These are phyloP conservation scores for Arge pagana DNA, from an alignment of 2,888 invertebrate genomes.

Conservation along the genomic window DNA sequence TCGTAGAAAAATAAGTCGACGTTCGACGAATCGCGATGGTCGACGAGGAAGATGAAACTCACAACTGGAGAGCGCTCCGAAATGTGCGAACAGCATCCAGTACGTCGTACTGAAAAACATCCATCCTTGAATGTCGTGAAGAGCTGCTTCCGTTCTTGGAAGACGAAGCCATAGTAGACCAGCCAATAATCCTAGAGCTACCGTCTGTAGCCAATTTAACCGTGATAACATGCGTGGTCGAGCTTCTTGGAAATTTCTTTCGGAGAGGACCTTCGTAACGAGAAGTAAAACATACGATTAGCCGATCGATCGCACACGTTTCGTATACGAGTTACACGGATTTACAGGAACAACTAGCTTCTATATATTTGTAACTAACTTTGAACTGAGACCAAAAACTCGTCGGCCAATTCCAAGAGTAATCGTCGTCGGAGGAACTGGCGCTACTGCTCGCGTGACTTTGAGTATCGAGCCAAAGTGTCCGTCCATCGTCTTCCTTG, in stretches of 20 bases:
- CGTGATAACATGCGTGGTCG: slow-evolving; percentile 76
- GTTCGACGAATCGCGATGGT: background rate
- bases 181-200: slow-evolving; percentile 72
- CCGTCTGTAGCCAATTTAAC: slow-evolving; percentile 77
- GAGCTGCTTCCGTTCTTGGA: slow-evolving; percentile 73
- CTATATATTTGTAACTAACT: slow-evolving; percentile 49
- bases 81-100: slow-evolving; percentile 81
- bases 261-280: slow-evolving; percentile 65
- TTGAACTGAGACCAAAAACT: slow-evolving; percentile 79
- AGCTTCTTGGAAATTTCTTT: slow-evolving; percentile 77
- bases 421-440: slow-evolving; percentile 69
- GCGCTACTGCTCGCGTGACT: slow-evolving; percentile 70
- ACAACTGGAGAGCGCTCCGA: slow-evolving; percentile 80
- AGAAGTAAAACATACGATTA: background rate
- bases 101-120: slow-evolving; percentile 84
- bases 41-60: slow-evolving; percentile 53
- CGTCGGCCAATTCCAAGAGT: slow-evolving; percentile 74
- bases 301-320: too few species aligned
- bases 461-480: slow-evolving; percentile 72
- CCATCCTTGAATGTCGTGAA: slow-evolving; percentile 81
- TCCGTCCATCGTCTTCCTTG: slow-evolving; percentile 69
- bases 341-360: too few species aligned
- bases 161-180: slow-evolving; percentile 80
- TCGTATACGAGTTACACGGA: too few species aligned
- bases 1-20: slow-evolving; percentile 4